A percentile compares a stretch with the other conserved stretches of the same genome.
phyloP scores from a whole-genome alignment of 2,113 vertebrate species.

The Menidia beryllina region DNA sequence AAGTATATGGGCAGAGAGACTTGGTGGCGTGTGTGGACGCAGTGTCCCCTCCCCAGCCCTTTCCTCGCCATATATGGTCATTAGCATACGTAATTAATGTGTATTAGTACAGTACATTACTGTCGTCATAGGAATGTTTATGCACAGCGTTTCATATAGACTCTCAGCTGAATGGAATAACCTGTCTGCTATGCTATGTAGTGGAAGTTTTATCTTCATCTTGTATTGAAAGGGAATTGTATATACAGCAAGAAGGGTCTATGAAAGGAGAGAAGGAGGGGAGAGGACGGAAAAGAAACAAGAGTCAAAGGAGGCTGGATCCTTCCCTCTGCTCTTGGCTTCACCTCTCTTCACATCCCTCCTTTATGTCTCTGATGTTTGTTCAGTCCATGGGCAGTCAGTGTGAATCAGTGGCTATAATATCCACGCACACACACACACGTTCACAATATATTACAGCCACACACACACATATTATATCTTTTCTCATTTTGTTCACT shows the following conservation, averaged over 20 bases:
- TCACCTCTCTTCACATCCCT: conserved; percentile 32
- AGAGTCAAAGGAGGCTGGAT: conserved; percentile 87
- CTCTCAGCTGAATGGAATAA: conserved; percentile 71
- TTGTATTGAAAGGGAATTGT: conserved; percentile 80
- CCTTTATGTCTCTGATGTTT: conserved; percentile 37
- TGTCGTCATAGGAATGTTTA: conserved; percentile 92
- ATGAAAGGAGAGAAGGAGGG: conserved; percentile 20
- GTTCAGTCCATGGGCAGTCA: conserved; percentile 64
- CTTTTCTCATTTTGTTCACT: conserved; percentile 59
- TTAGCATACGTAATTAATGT: conserved; percentile 83
- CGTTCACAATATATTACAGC: conserved; percentile 49
- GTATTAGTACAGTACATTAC: conserved; percentile 99
- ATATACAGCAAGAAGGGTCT: conserved; percentile 63
- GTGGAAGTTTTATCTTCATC: conserved; percentile 74
- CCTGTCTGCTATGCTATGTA: conserved; percentile 83
- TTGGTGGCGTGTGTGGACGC: conserved; percentile 43
- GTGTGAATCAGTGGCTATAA: conserved; percentile 53
- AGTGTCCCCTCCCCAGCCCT: conserved; percentile 31
- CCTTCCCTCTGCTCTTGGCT: conserved; percentile 78
- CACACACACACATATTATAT: conserved; percentile 41
- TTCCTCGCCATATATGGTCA: conserved; percentile 72
- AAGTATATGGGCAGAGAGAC: conserved; percentile 38
- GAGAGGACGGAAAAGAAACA: conserved; percentile 29
- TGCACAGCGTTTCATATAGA: conserved; percentile 82
- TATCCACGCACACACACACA: conserved; percentile 53